Percentiles rank a stretch among this genome's conserved stretches.
Evolutionary conservation across 2,888 invertebrate species (phyloP).

Genomic region (Lasioglossum pauxillum): DNA sequence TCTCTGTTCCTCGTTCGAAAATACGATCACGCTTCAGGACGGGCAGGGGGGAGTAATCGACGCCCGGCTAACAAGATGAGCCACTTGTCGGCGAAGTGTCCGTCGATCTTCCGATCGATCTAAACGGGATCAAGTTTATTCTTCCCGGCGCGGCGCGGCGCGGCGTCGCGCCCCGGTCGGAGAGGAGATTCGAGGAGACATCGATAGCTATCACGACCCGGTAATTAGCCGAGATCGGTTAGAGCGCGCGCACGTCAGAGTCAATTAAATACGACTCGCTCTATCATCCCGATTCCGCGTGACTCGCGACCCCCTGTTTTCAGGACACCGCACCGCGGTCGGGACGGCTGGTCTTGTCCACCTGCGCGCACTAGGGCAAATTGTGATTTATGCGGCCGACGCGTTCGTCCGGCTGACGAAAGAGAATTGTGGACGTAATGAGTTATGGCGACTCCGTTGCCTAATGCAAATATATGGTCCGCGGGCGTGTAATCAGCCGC

Average conservation of each 20-base stretch:
- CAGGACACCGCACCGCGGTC: conserved; percentile 37
- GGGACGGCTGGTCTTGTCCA: conserved; percentile 51
- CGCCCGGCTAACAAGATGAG: not conserved
- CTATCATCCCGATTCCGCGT: conserved; percentile 33
- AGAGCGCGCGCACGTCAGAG: conserved; percentile 29
- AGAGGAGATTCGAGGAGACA: not conserved
- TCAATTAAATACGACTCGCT: conserved; percentile 54
- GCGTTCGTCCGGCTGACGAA: conserved; percentile 65
- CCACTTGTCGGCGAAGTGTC: not conserved
- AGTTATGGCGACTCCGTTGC: conserved; percentile 63
- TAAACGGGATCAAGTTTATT: not conserved
- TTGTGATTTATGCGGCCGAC: conserved; percentile 68
- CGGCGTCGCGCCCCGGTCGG: not conserved
- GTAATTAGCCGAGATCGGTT: conserved; percentile 36
- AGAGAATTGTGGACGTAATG: conserved; percentile 72
- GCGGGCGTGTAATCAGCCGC: conserved; percentile 63
- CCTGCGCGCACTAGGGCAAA: conserved; percentile 66
- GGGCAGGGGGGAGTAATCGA: not conserved
- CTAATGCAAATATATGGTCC: conserved; percentile 71
- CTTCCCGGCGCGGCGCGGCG: not conserved
- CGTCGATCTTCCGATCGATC: not conserved
- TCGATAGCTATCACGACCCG: conserved; percentile 18
- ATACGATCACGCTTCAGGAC: not conserved
- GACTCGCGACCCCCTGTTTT: conserved; percentile 51
- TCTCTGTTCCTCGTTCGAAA: conserved; percentile 17